Evolutionary conservation across 2,113 vertebrate species (phyloP).

Genomic region (Hippoglossus stenolepis): DNA sequence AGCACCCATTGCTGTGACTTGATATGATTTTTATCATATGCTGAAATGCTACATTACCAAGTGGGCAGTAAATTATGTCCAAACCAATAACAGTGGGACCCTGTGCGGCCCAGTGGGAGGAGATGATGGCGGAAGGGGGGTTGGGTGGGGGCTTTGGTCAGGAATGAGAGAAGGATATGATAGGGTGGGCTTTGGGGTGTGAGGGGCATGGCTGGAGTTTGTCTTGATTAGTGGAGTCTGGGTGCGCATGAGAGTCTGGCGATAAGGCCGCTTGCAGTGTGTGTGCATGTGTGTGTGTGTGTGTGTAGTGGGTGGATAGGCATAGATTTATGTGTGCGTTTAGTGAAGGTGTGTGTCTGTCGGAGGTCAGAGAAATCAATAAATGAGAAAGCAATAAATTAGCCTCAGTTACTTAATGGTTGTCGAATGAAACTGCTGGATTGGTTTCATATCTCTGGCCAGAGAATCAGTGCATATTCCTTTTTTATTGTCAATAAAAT

Average conservation of each 20-base stretch:
- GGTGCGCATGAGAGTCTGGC: constrained; percentile 78
- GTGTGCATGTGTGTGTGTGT: constrained; percentile 8
- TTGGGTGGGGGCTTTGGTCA: constrained; percentile 51
- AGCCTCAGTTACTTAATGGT: constrained; percentile 20
- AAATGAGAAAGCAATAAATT: constrained; percentile 61
- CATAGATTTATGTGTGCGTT: constrained; percentile 33
- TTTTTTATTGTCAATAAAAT: constrained; percentile 28
- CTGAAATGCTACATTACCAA: constrained; percentile 91
- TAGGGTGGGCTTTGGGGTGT: constrained; percentile 57
- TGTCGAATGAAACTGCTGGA: constrained; percentile 33
- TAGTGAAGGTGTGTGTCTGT: constrained; percentile 61
- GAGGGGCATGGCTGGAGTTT: constrained; percentile 81
- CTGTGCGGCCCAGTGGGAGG: constrained; percentile 82
- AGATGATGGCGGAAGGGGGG: constrained; percentile 65
- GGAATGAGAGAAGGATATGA: constrained; percentile 82
- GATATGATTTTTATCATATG: constrained; percentile 91
- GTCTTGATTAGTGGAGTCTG: constrained; percentile 90
- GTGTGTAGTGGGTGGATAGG: constrained; percentile 16
- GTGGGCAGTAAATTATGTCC: constrained; percentile 91
- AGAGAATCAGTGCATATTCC: constrained; percentile 1
- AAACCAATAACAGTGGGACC: constrained; percentile 88
- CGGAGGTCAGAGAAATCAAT: constrained; percentile 61
- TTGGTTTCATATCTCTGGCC: constrained; percentile 52
- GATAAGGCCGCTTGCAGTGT: constrained; percentile 70
- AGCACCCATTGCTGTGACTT: constrained; percentile 84